Conservation (phyloP, 2,888 invertebrate species). For the Xestia c-nigrum region DNA sequence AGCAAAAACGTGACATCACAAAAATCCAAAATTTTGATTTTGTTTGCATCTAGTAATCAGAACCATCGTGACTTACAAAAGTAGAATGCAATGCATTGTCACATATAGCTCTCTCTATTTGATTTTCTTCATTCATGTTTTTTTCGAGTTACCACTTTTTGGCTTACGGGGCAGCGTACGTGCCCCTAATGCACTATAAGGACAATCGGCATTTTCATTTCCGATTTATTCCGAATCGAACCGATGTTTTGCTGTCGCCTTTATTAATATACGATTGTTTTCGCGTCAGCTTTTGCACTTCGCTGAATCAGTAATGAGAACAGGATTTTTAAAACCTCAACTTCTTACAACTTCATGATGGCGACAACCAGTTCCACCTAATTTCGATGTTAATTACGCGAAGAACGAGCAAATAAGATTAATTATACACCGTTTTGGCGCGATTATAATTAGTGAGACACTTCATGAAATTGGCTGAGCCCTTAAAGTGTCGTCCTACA, state of each 20-base stretch:
- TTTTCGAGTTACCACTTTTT: neutral
- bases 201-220: constrained; percentile 76
- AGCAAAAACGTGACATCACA: neutral
- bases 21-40: neutral
- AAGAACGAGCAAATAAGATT: constrained; percentile 82
- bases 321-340: constrained; percentile 77
- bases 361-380: constrained; percentile 82
- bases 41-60: neutral
- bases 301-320: constrained; percentile 84
- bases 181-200: constrained; percentile 80
- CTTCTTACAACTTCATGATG: constrained; percentile 75
- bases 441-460: constrained; percentile 78
- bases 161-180: constrained; percentile 65
- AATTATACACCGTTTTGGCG: constrained; percentile 76
- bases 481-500: constrained; percentile 55
- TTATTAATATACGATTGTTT: constrained; percentile 86
- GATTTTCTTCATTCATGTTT: neutral
- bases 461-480: constrained; percentile 68
- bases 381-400: constrained; percentile 83
- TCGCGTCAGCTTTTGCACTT: constrained; percentile 89
- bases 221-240: constrained; percentile 74
- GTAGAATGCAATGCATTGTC: neutral
- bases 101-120: neutral
- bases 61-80: neutral
- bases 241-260: constrained; percentile 77